A percentile compares a stretch with the other conserved stretches of the same genome.
phyloP scores from a whole-genome alignment of 2,797 vertebrate genomes.

The Thalassophryne amazonica region DNA sequence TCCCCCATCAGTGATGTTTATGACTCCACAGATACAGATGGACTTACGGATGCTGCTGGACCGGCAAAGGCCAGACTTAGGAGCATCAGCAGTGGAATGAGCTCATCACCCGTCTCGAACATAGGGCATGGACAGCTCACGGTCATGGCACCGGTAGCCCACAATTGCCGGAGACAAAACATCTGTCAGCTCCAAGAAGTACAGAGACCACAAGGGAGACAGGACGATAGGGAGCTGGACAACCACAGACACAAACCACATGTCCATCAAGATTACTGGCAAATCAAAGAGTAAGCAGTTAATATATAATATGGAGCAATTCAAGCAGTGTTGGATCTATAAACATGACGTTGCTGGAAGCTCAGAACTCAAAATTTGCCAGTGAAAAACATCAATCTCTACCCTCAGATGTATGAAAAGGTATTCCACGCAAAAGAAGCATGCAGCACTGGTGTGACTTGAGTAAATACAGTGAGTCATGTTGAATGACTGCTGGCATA shows the following conservation, averaged over 20 bases:
- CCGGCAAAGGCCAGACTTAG: constrained; percentile 94
- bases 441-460: not conserved
- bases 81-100: constrained; percentile 93
- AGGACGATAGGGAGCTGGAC: constrained; percentile 92
- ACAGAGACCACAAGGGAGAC: constrained; percentile 92
- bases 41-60: constrained; percentile 89
- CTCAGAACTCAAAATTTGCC: constrained; percentile 1
- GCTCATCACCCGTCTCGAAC: constrained; percentile 91
- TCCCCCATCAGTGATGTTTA: not conserved
- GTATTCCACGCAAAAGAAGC: constrained; percentile 1
- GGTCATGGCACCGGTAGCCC: constrained; percentile 94
- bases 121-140: constrained; percentile 93
- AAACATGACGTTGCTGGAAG: no score
- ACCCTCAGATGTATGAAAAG: constrained; percentile 64
- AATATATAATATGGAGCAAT: constrained; percentile 19
- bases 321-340: constrained; percentile 15
- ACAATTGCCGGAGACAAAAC: constrained; percentile 90
- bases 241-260: not conserved
- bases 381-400: not conserved
- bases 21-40: not conserved
- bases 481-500: not conserved
- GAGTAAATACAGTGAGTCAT: constrained; percentile 14
- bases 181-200: constrained; percentile 96
- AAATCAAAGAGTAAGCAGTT: constrained; percentile 15
- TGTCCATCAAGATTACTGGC: constrained; percentile 18